phyloP scores from a whole-genome alignment of 1,140 invertebrate species.

The Drosophila ohnishii region DNA sequence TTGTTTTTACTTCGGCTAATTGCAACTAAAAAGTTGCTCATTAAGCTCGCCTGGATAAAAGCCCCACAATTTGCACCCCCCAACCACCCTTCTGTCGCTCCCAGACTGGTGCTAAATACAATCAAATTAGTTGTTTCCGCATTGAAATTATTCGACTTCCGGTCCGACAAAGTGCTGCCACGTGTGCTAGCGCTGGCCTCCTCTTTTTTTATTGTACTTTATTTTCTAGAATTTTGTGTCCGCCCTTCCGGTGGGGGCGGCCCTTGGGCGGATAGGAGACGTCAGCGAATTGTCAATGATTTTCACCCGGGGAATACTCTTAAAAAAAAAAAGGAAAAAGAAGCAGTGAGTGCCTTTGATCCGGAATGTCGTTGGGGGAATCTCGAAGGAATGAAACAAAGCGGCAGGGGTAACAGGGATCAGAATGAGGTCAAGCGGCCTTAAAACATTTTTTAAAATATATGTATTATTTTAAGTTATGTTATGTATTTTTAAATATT shows the following conservation, averaged over 20 bases:
- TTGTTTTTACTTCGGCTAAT: conserved; percentile 52
- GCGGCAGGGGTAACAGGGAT: background rate
- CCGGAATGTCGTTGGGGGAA: background rate
- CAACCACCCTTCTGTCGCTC: background rate
- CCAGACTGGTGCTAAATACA: conserved; percentile 62
- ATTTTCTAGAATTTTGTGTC: conserved; percentile 10
- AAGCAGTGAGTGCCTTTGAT: conserved; percentile 16
- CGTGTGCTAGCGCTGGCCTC: conserved; percentile 37
- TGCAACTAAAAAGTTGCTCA: conserved; percentile 77
- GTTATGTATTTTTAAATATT: no score
- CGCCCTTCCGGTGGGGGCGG: conserved; percentile 10
- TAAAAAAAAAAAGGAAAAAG: background rate
- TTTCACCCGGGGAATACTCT: conserved; percentile 25
- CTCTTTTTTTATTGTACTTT: conserved; percentile 8
- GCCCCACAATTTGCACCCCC: background rate
- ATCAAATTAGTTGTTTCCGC: conserved; percentile 76
- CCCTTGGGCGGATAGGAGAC: background rate
- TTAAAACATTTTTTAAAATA: background rate
- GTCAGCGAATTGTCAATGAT: conserved; percentile 50
- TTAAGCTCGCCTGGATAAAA: conserved; percentile 48
- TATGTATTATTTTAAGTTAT: background rate
- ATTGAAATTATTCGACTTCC: conserved; percentile 72
- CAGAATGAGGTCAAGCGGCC: conserved; percentile 2
- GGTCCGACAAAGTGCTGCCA: conserved; percentile 60
- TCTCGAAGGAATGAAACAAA: background rate